A percentile compares a stretch with the other conserved stretches of the same genome.
Conservation (phyloP, 2,113 vertebrate species). For the Dendrocopos noguchii region DNA sequence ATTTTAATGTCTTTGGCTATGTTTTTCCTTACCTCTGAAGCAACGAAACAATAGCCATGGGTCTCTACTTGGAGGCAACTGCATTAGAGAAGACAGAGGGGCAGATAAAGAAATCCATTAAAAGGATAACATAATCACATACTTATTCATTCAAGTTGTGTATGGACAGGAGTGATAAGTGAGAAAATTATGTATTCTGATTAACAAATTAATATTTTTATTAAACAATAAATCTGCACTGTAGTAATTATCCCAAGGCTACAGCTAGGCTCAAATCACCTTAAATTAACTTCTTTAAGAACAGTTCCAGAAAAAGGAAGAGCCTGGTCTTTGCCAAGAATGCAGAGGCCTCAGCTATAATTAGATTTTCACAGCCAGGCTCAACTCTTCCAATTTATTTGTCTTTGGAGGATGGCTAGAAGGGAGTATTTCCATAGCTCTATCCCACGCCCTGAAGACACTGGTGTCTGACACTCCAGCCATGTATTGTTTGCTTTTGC, state of each 20-base stretch:
- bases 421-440: background rate
- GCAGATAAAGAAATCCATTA: conserved; percentile 19
- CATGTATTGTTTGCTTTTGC: background rate
- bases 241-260: conserved; percentile 23
- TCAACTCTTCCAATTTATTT: background rate
- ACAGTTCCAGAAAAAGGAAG: background rate
- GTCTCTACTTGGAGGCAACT: background rate
- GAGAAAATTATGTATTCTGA: conserved; percentile 26
- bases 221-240: conserved; percentile 52
- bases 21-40: background rate
- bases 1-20: background rate
- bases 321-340: background rate
- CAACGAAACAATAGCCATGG: background rate
- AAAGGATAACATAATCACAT: background rate
- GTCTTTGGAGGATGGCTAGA: background rate
- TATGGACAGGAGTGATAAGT: conserved; percentile 29
- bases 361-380: conserved; percentile 20
- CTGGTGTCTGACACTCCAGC: background rate
- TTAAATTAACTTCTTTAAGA: conserved; percentile 25
- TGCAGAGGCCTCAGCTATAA: background rate
- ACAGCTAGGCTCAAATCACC: conserved; percentile 17
- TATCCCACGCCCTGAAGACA: background rate
- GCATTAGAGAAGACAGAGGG: background rate
- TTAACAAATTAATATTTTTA: conserved; percentile 57
- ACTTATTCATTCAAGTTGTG: conserved; percentile 13